phyloP scores from a whole-genome alignment of 2,888 invertebrate species.

The Glaucopsyche alexis region DNA sequence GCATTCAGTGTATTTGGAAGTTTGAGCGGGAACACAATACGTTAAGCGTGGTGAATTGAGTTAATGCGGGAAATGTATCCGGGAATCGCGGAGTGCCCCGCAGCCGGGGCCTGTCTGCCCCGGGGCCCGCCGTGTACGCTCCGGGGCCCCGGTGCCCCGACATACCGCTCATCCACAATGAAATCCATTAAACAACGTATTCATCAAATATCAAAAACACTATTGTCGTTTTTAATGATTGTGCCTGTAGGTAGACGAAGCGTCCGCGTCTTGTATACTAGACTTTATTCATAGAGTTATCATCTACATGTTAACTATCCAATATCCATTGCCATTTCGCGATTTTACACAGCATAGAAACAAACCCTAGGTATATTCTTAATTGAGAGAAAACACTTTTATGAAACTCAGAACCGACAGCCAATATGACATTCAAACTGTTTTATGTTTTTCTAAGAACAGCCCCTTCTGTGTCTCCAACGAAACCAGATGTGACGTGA shows the following conservation, averaged over 20 bases:
- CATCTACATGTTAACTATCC: not conserved
- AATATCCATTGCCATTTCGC: not conserved
- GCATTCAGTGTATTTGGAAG: constrained; percentile 9
- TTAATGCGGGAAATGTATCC: constrained; percentile 17
- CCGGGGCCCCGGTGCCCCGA: constrained; percentile 48
- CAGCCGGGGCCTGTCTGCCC: constrained; percentile 54
- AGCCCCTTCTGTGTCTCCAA: no score
- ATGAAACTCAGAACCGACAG: no score
- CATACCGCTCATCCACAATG: constrained; percentile 34
- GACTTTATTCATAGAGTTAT: not conserved
- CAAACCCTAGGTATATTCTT: not conserved
- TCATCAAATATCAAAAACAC: constrained; percentile 19
- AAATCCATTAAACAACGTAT: constrained; percentile 28
- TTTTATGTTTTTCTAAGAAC: no score
- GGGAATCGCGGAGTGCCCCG: constrained; percentile 28
- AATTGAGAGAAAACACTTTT: no score
- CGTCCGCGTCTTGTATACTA: not conserved
- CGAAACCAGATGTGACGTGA: no score
- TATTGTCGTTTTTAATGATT: constrained; percentile 16
- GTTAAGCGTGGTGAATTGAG: constrained; percentile 3
- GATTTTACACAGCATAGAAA: not conserved
- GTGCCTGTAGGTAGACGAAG: not conserved
- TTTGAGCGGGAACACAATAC: constrained; percentile 3
- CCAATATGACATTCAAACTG: no score
- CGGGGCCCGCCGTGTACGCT: constrained; percentile 62